Evolutionary conservation across 2,888 invertebrate species (phyloP).

Genomic region (Monoplex corrugatus): DNA sequence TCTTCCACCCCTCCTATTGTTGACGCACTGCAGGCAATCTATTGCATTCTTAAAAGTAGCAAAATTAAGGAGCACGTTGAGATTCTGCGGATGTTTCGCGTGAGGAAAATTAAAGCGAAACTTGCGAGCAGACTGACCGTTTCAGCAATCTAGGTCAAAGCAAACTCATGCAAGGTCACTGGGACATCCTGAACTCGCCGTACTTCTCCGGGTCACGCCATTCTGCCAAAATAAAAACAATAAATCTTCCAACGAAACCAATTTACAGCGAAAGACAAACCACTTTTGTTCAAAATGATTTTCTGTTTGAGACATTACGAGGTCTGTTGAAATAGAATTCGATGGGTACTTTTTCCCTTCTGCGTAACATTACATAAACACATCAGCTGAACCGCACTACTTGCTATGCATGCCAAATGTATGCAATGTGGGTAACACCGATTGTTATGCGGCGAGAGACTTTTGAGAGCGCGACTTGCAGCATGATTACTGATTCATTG

Average conservation of each 20-base stretch:
- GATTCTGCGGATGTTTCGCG: neutral
- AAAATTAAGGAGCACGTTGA: neutral
- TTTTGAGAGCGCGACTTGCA: neutral
- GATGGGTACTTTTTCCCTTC: constrained; percentile 38
- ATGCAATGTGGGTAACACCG: constrained; percentile 16
- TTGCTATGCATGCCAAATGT: constrained; percentile 40
- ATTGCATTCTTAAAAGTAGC: neutral
- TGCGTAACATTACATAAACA: constrained; percentile 45
- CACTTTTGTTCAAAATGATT: neutral
- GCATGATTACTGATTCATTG: neutral
- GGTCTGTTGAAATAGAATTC: neutral
- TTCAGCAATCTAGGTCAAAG: constrained; percentile 46
- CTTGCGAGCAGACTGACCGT: constrained; percentile 44
- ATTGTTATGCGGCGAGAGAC: neutral
- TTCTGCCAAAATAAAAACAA: neutral
- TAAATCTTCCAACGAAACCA: neutral
- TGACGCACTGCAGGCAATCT: neutral
- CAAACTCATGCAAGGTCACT: constrained; percentile 51
- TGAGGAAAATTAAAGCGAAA: constrained; percentile 17
- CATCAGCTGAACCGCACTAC: constrained; percentile 49
- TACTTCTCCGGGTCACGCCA: constrained; percentile 17
- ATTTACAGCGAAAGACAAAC: neutral
- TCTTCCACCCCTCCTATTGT: neutral
- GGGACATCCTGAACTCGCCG: constrained; percentile 28
- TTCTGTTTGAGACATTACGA: neutral